phyloP scores from a whole-genome alignment of 2,113 vertebrate genomes.

The Campylorhamphus procurvoides region DNA sequence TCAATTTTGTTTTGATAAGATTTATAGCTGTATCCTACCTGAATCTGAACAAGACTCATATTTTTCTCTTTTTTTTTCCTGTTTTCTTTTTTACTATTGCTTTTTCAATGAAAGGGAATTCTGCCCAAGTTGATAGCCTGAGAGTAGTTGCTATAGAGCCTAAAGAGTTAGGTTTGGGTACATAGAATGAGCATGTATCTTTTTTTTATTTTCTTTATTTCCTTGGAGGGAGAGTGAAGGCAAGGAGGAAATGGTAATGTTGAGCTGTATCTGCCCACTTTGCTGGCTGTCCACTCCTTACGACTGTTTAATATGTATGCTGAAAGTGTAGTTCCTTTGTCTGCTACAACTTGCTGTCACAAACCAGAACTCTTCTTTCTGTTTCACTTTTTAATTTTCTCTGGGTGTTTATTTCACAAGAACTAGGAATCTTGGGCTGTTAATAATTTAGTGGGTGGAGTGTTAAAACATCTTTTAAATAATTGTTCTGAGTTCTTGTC shows the following conservation, averaged over 20 bases:
- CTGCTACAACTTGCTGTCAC: neutral
- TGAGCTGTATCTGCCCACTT: neutral
- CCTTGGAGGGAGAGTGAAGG: neutral
- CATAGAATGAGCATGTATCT: neutral
- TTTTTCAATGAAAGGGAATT: neutral
- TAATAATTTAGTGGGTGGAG: slow-evolving; percentile 55
- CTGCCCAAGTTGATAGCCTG: neutral
- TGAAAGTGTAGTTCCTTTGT: neutral
- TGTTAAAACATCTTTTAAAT: slow-evolving; percentile 21
- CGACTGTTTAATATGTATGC: neutral
- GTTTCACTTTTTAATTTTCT: slow-evolving; percentile 58
- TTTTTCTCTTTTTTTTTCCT: neutral
- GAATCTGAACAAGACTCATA: neutral
- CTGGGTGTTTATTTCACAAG: slow-evolving; percentile 40
- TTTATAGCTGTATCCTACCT: neutral
- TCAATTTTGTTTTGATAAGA: neutral
- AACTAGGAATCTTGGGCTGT: neutral
- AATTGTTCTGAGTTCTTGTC: slow-evolving; percentile 37
- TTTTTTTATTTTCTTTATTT: neutral
- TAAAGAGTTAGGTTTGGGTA: neutral
- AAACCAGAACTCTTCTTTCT: slow-evolving; percentile 14
- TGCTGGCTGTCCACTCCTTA: neutral
- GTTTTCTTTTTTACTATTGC: neutral
- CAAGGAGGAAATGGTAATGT: neutral
- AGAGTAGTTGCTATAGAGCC: neutral